Base-by-base conservation (phyloP, 2,113 vertebrate genomes). In the Centropus bengalensis region DNA sequence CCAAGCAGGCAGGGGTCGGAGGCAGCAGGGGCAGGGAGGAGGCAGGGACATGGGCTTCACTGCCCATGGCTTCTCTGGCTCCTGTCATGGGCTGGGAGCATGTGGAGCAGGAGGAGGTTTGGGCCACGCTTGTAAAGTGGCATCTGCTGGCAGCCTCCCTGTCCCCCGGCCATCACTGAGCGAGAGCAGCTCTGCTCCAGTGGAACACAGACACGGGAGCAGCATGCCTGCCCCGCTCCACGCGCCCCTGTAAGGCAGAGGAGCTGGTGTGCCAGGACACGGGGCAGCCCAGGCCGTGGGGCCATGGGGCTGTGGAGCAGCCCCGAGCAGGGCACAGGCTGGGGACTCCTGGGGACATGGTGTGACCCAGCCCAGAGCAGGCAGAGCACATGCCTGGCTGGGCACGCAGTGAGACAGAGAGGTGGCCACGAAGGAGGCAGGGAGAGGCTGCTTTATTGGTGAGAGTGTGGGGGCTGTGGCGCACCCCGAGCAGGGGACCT, bases 381-480 rank as follows among this genome's bases (percentile, higher is more conserved):
- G 69, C 52, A 67, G 52, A 36, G 38, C 1, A 0, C 20, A 67
- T 47, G 24, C 56, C 62, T 2, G 2, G 21, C 27, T 6, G 1
- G 67, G 30, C 40, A n/a, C 3, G 2, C 7, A 6, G 69, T 4
- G 8, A 40, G 64, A 74, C 0, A 4, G 54, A 94, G 74, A 89
- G 49, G 30, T 14, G 3, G 59, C 58, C 68, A 77, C 5, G 0
- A 36, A 30, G 0, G 0, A 4, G 44, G 68, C 28, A 94, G 69
- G 86, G 86, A 93, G 64, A 90, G 60, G 60, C 91, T 93, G 96
- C 88, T 96, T 96, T 96, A 96, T 96, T 96, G 92, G 67, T 70
- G 74, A 91, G 76, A 60, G 58, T 32, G 55, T 6, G 28, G 69
- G 77, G 81, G 56, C 49, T 68, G 64, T 1, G 5, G 40, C 0